Percentiles rank a stretch among this genome's conserved stretches.
These are phyloP conservation scores for Lasioglossum pauxillum DNA, from an alignment of 2,888 invertebrate species.

Conservation along the genomic window DNA sequence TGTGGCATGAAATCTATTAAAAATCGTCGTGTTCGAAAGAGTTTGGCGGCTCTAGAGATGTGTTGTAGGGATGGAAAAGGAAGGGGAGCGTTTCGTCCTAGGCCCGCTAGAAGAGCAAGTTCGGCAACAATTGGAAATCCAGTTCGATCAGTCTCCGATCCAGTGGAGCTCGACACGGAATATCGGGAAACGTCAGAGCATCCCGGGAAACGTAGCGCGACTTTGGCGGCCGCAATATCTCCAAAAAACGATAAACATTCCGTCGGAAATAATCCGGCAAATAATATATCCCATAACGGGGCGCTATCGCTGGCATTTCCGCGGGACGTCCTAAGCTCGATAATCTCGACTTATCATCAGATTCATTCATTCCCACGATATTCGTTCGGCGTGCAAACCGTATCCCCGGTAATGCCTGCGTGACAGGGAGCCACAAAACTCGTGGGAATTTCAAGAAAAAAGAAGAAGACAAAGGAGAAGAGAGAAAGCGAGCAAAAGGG, in stretches of 20 bases:
- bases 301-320: background rate
- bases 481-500: background rate
- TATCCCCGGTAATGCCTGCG: conserved; percentile 12
- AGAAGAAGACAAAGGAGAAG: background rate
- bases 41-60: no score
- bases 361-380: conserved; percentile 36
- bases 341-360: conserved; percentile 13
- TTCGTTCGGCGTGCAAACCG: background rate
- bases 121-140: background rate
- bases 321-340: background rate
- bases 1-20: background rate
- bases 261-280: background rate
- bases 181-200: background rate
- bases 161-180: background rate
- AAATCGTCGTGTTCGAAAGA: background rate
- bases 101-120: no score
- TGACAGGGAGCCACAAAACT: conserved; percentile 37
- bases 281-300: background rate
- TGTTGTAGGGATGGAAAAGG: no score
- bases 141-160: background rate
- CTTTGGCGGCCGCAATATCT: background rate
- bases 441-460: conserved; percentile 23
- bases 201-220: background rate
- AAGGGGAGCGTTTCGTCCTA: no score
- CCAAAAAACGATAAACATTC: background rate